A percentile compares a stretch with the other conserved stretches of the same genome.
Conservation (phyloP, 2,113 vertebrate species). For the Zosterops lateralis region DNA sequence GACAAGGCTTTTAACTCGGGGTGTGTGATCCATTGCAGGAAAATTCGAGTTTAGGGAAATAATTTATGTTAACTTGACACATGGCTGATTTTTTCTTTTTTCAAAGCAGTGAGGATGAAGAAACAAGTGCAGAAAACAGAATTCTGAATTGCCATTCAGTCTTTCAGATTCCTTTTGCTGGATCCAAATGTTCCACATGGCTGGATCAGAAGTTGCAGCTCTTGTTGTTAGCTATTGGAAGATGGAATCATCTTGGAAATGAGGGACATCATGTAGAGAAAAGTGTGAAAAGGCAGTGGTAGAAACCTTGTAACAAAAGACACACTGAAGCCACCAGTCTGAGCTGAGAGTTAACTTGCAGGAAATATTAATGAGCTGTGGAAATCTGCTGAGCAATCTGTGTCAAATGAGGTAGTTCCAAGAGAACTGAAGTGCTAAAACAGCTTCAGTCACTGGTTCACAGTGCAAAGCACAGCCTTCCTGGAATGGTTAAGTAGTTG, state of each 20-base stretch:
- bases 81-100: neutral
- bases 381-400: neutral
- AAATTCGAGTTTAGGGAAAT: neutral
- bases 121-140: neutral
- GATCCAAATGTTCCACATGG: neutral
- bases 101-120: neutral
- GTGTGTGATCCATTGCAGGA: neutral
- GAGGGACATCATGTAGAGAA: neutral
- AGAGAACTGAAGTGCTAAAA: neutral
- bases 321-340: neutral
- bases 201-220: neutral
- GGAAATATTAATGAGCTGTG: neutral
- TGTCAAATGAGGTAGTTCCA: neutral
- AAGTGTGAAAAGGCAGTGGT: neutral
- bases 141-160: neutral
- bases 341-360: neutral
- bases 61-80: neutral
- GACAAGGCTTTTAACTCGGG: neutral
- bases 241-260: neutral
- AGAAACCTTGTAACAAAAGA: neutral
- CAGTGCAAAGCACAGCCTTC: neutral
- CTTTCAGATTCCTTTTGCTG: neutral
- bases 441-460: neutral
- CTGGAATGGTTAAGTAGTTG: neutral
- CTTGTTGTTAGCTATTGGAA: neutral